phyloP scores from a whole-genome alignment of 2,797 vertebrate species.

The Paedocypris micromegethes region DNA sequence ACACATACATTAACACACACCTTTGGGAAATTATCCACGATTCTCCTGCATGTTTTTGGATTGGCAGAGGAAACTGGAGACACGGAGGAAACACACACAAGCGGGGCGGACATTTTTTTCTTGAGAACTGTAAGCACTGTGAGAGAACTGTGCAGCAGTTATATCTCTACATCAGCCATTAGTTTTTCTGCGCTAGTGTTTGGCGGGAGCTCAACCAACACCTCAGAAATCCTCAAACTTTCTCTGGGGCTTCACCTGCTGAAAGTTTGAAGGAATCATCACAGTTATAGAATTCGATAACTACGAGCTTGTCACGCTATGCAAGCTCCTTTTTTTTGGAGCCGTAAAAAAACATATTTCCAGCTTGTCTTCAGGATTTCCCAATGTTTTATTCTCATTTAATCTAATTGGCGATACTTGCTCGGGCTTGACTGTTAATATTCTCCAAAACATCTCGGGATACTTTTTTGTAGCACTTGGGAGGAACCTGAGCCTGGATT shows the following conservation, averaged over 20 bases:
- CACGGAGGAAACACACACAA: too few species aligned
- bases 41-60: too few species aligned
- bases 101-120: too few species aligned
- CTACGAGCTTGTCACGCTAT: slow-evolving; percentile 48
- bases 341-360: slow-evolving; percentile 28
- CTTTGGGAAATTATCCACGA: too few species aligned
- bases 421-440: background rate
- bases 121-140: too few species aligned
- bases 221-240: slow-evolving; percentile 13
- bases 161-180: too few species aligned
- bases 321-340: slow-evolving; percentile 48
- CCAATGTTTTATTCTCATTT: slow-evolving; percentile 21
- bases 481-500: slow-evolving; percentile 4
- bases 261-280: slow-evolving; percentile 36
- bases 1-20: too few species aligned
- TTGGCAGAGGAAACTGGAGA: too few species aligned
- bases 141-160: background rate
- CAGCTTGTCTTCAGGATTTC: slow-evolving; percentile 16
- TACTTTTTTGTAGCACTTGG: slow-evolving; percentile 1
- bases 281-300: slow-evolving; percentile 43
- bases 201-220: background rate
- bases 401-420: slow-evolving; percentile 1
- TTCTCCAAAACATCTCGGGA: background rate
- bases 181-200: background rate
- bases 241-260: slow-evolving; percentile 13